Percentiles rank a stretch among this genome's conserved stretches.
These are phyloP conservation scores for Tethya wilhelma DNA, from an alignment of 37 sponge, comb jelly and placozoan genomes.

Conservation along the genomic window DNA sequence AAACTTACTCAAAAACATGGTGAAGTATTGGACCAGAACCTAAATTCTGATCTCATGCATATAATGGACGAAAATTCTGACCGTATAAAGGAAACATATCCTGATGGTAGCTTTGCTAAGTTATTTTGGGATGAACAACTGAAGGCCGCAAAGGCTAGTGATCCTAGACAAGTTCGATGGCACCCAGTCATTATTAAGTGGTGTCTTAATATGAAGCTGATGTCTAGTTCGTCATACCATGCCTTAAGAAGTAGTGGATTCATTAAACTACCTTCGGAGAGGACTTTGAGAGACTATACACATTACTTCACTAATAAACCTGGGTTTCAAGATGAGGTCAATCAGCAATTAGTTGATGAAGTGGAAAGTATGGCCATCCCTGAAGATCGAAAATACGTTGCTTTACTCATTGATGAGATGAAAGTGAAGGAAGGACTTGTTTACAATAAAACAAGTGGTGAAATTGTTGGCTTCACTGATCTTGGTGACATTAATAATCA, in stretches of 20 bases:
- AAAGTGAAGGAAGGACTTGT: constrained; percentile 42
- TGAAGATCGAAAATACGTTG: constrained; percentile 38
- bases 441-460: constrained; percentile 24
- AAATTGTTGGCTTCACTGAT: constrained; percentile 23
- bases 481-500: constrained; percentile 27
- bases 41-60: background rate
- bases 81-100: background rate
- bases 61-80: constrained; percentile 1
- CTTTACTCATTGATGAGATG: constrained; percentile 43
- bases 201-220: constrained; percentile 50
- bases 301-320: constrained; percentile 21
- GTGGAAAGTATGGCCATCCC: constrained; percentile 13
- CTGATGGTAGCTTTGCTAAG: constrained; percentile 1
- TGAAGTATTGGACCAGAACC: background rate
- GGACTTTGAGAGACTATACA: constrained; percentile 66
- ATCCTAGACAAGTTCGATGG: constrained; percentile 24
- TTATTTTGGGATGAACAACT: constrained; percentile 43
- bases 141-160: constrained; percentile 12
- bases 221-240: constrained; percentile 36
- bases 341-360: constrained; percentile 6
- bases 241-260: constrained; percentile 36
- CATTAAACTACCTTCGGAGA: constrained; percentile 40
- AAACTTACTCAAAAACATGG: background rate
- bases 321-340: constrained; percentile 54
- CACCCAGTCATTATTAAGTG: constrained; percentile 40